Base-by-base conservation (phyloP, 2,888 invertebrate species). In the Argyra leucocephala region DNA sequence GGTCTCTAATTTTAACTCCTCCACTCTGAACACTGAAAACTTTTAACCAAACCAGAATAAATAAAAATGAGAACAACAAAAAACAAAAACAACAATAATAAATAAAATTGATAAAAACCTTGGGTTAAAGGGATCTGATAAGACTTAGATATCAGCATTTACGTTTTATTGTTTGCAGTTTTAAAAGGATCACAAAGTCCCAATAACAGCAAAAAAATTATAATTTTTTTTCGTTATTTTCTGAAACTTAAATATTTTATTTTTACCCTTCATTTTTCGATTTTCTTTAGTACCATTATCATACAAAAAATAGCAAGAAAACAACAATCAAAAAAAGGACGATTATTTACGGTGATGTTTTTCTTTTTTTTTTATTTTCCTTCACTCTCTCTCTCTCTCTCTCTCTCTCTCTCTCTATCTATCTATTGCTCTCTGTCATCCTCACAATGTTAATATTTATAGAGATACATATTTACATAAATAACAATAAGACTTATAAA, bases 81-180 rank as follows among this genome's bases (percentile, higher is more conserved):
- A 48, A 15, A 48, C 2, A 48, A 5, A 18, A 48, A 48, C 1
- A 48, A 18, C 2, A 48, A 5, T 2, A 48, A 48, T 15, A 48
- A 48, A 37, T 37, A 37, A 48, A 48, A 48, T 48, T 48, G 48
- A 48, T 48, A 48, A 48, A n/a, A 48, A 48, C 48, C 48, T 48
- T 18, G 48, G 48, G 48, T 48, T 48, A 48, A 48, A 48, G 48
- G 48, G 48, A 48, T 48, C 48, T n/a, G 48, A 48, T 48, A 48
- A 48, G 48, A 48, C 48, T 48, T 18, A 48, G 48, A 48, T 48
- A 48, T 48, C 48, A 48, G 48, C 48, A 48, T 48, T 48, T 48
- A 48, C 18, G 48, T 48, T 48, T 48, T 15, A 18, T 48, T 48
- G 48, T 48, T 48, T 48, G 48, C 48, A 48, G n/a, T 48, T 48